phyloP scores from a whole-genome alignment of 1,140 invertebrate genomes.

The Drosophila burlai region DNA sequence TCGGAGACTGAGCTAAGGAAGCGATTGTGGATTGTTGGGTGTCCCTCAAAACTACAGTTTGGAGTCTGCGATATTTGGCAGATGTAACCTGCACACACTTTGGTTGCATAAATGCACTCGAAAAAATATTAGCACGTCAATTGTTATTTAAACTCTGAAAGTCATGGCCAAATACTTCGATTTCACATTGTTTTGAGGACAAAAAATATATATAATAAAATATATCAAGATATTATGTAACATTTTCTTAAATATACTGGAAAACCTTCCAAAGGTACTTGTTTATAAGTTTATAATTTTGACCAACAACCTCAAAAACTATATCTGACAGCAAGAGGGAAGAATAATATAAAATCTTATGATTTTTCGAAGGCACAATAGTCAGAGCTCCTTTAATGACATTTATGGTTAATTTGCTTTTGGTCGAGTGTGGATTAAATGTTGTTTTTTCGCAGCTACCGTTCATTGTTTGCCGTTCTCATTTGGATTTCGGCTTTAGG shows the following conservation, averaged over 20 bases:
- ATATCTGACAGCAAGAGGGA: neutral
- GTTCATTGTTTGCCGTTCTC: slow-evolving; percentile 62
- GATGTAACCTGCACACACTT: slow-evolving; percentile 23
- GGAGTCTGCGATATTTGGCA: slow-evolving; percentile 5
- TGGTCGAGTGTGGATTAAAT: slow-evolving; percentile 16
- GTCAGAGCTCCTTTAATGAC: slow-evolving; percentile 4
- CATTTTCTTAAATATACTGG: no score
- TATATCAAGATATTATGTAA: neutral
- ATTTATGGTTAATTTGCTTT: neutral
- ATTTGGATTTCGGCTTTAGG: slow-evolving; percentile 33
- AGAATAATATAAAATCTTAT: neutral
- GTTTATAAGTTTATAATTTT: neutral
- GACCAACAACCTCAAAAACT: neutral
- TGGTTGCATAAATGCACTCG: slow-evolving; percentile 34
- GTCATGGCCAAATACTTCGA: neutral
- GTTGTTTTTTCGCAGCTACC: slow-evolving; percentile 45
- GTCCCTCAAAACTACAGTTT: slow-evolving; percentile 19
- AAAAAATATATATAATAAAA: neutral
- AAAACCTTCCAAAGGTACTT: neutral
- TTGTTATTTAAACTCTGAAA: neutral
- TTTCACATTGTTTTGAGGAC: neutral
- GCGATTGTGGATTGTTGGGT: slow-evolving; percentile 29
- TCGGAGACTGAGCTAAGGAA: slow-evolving; percentile 10
- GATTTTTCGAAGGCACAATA: neutral
- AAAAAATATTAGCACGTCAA: neutral